Percentiles rank a stretch among this genome's conserved stretches.
Conservation (phyloP, 2,797 vertebrate species). For the Fistularia commersonii region DNA sequence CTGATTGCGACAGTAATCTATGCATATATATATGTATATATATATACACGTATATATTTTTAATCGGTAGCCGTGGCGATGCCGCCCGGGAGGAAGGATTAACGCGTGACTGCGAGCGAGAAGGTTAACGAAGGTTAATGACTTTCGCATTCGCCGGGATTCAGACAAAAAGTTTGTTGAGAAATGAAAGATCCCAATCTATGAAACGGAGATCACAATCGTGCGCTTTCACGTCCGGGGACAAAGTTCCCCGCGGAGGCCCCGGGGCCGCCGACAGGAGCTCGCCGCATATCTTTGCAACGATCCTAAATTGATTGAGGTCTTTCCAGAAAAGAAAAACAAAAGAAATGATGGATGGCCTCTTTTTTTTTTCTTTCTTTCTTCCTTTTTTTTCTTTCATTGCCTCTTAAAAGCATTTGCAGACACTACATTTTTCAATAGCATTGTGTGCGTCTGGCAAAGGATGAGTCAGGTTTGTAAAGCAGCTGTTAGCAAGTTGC, state of each 20-base stretch:
- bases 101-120: no score
- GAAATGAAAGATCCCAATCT: constrained; percentile 48
- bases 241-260: constrained; percentile 36
- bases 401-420: constrained; percentile 47
- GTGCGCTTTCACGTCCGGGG: constrained; percentile 53
- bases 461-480: constrained; percentile 20
- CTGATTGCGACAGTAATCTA: no score
- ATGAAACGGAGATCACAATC: constrained; percentile 54
- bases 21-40: no score
- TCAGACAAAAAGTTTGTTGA: constrained; percentile 38
- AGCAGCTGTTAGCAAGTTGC: no score
- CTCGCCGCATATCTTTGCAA: constrained; percentile 63
- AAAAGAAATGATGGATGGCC: constrained; percentile 67
- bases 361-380: constrained; percentile 29
- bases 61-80: background rate
- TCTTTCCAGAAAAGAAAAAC: constrained; percentile 48
- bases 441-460: constrained; percentile 42
- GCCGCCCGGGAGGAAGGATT: no score
- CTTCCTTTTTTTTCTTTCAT: no score
- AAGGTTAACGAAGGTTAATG: constrained; percentile 41
- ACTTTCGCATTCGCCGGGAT: constrained; percentile 35
- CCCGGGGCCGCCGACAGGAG: constrained; percentile 42
- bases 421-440: constrained; percentile 57
- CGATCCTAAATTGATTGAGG: constrained; percentile 68
- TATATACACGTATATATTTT: background rate